Conservation (phyloP, 2,888 invertebrate species). For the Coelopa pilipes region DNA sequence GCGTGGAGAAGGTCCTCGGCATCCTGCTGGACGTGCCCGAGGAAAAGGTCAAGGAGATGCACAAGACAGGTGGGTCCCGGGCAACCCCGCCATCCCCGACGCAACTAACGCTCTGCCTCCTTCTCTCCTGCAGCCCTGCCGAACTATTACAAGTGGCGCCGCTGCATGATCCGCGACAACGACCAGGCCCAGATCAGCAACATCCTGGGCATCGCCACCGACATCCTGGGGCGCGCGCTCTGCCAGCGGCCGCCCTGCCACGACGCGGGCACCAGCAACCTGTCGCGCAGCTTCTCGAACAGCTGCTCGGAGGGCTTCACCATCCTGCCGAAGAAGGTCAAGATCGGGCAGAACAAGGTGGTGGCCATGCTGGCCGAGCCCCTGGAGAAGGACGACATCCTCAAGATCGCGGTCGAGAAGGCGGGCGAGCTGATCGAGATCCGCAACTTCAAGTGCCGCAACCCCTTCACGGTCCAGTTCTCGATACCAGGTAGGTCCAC, state of each 20-base stretch:
- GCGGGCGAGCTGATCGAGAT: constrained; percentile 83
- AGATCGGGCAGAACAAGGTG: constrained; percentile 80
- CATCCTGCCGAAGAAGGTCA: constrained; percentile 65
- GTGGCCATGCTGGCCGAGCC: constrained; percentile 83
- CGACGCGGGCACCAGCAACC: constrained; percentile 71
- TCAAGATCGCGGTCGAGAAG: constrained; percentile 83
- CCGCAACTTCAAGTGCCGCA: constrained; percentile 79
- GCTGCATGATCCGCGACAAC: constrained; percentile 82
- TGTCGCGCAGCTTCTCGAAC: constrained; percentile 59
- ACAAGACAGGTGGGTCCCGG: constrained; percentile 72
- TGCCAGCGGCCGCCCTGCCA: constrained; percentile 72
- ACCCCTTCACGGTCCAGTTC: constrained; percentile 87
- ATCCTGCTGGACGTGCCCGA: constrained; percentile 85
- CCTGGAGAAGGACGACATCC: constrained; percentile 78
- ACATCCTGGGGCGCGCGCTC: constrained; percentile 75
- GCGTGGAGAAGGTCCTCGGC: constrained; percentile 78
- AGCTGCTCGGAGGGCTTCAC: constrained; percentile 66
- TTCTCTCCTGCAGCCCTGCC: constrained; percentile 70
- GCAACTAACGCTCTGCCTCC: not conserved
- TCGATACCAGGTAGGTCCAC: constrained; percentile 75
- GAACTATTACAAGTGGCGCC: constrained; percentile 82
- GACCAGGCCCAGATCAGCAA: constrained; percentile 87
- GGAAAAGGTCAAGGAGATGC: constrained; percentile 75
- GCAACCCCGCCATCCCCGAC: no score
- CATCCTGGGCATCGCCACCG: constrained; percentile 83